Conservation (phyloP, 2,113 vertebrate species). For the Pampusana beccarii region DNA sequence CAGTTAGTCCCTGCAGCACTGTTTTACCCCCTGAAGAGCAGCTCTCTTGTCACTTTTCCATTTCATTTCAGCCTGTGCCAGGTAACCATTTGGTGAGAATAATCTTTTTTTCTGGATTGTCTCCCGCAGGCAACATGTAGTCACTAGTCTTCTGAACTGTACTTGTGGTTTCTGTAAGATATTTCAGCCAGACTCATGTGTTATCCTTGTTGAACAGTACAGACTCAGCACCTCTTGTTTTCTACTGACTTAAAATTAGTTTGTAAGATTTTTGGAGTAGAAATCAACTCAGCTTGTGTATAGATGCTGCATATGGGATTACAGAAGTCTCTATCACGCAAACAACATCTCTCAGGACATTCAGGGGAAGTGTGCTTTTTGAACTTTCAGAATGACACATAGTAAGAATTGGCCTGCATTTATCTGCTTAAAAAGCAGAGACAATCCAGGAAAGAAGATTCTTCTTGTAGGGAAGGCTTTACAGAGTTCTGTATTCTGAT, state of each 20-base stretch:
- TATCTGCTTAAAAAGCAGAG: neutral
- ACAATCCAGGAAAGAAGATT: neutral
- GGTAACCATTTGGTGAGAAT: neutral
- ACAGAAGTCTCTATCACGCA: neutral
- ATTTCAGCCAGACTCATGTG: neutral
- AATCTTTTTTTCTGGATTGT: neutral
- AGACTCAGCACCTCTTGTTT: neutral
- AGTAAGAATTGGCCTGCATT: neutral
- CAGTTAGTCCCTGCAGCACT: neutral
- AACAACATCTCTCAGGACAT: neutral
- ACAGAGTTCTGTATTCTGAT: neutral
- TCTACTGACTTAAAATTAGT: neutral
- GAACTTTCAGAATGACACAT: neutral
- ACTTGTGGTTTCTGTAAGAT: neutral
- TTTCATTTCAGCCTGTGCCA: neutral
- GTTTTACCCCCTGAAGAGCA: neutral
- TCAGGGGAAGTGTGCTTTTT: neutral
- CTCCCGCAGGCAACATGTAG: neutral
- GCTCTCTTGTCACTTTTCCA: neutral
- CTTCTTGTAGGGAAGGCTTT: neutral
- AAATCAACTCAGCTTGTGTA: neutral
- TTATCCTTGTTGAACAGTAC: neutral
- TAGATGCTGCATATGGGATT: neutral
- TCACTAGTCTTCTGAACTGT: neutral
- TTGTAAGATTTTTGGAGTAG: neutral